These are phyloP conservation scores for Sebastes wilsoni DNA, from an alignment of 2,797 vertebrate species.

Conservation along the genomic window DNA sequence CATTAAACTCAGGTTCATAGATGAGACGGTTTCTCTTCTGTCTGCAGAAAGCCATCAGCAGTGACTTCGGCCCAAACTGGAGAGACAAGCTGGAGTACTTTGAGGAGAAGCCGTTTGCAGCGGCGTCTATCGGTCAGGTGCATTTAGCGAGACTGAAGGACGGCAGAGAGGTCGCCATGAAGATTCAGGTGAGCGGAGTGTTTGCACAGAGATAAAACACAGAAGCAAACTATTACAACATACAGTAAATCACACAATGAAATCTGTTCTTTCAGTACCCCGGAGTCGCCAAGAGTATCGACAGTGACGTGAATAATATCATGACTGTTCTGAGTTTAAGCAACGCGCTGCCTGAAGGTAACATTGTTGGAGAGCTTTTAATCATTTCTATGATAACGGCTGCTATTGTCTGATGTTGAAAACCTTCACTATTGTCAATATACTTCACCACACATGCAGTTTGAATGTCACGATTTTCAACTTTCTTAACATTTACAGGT, in stretches of 20 bases:
- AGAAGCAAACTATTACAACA: neutral
- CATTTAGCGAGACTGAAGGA: conserved; percentile 89
- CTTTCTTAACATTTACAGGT: conserved; percentile 68
- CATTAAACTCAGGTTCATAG: accelerated
- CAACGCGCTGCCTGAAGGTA: conserved; percentile 94
- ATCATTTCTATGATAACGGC: conserved; percentile 38
- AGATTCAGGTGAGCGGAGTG: conserved; percentile 87
- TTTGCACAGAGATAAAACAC: neutral
- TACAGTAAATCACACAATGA: neutral
- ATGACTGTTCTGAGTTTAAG: conserved; percentile 94
- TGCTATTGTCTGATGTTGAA: conserved; percentile 27
- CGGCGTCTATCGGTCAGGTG: conserved; percentile 94
- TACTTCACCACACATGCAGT: neutral
- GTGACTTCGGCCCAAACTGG: conserved; percentile 89
- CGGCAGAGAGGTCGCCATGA: conserved; percentile 92
- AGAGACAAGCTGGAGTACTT: conserved; percentile 88
- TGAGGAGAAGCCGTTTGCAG: conserved; percentile 92
- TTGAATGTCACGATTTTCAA: neutral
- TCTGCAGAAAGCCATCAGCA: conserved; percentile 86
- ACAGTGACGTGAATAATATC: conserved; percentile 94
- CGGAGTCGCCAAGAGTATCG: conserved; percentile 94
- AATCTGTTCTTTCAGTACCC: conserved; percentile 84
- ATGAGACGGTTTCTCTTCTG: too few relatives aligned
- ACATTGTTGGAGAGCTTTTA: conserved; percentile 8
- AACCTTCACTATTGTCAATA: conserved; percentile 11